phyloP scores from a whole-genome alignment of 2,888 invertebrate species.

The Ctenicera cuprea region DNA sequence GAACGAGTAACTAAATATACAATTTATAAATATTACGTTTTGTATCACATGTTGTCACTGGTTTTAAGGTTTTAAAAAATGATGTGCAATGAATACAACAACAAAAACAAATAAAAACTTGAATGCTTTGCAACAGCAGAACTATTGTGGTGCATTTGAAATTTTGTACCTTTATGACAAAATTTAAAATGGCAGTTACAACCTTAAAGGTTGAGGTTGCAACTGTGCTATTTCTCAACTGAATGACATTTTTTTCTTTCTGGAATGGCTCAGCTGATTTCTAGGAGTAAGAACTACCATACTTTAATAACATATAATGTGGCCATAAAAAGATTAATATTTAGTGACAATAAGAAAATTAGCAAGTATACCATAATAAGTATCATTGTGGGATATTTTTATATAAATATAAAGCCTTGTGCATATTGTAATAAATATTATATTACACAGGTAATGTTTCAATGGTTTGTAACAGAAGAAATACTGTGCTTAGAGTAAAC shows the following conservation, averaged over 20 bases:
- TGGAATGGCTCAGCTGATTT: too few species aligned
- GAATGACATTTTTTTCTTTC: too few species aligned
- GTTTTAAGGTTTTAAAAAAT: background rate
- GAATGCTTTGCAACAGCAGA: too few species aligned
- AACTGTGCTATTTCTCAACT: too few species aligned
- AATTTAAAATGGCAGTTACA: too few species aligned
- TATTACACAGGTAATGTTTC: background rate
- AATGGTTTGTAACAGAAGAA: background rate
- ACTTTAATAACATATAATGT: background rate
- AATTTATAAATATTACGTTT: background rate
- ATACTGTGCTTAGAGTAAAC: constrained; percentile 7
- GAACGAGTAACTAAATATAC: too few species aligned
- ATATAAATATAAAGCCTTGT: constrained; percentile 10
- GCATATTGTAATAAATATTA: background rate
- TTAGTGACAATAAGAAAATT: background rate
- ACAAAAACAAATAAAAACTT: too few species aligned
- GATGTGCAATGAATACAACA: background rate
- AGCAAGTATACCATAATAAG: background rate
- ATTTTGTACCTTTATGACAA: too few species aligned
- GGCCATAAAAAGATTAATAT: constrained; percentile 1
- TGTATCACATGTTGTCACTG: background rate
- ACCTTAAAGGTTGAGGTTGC: too few species aligned
- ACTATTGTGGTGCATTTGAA: too few species aligned
- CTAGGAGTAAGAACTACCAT: too few species aligned
- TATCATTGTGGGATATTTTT: background rate